A percentile compares a stretch with the other conserved stretches of the same genome.
phyloP scores from a whole-genome alignment of 2,113 vertebrate genomes.

The Dermatemys mawii region DNA sequence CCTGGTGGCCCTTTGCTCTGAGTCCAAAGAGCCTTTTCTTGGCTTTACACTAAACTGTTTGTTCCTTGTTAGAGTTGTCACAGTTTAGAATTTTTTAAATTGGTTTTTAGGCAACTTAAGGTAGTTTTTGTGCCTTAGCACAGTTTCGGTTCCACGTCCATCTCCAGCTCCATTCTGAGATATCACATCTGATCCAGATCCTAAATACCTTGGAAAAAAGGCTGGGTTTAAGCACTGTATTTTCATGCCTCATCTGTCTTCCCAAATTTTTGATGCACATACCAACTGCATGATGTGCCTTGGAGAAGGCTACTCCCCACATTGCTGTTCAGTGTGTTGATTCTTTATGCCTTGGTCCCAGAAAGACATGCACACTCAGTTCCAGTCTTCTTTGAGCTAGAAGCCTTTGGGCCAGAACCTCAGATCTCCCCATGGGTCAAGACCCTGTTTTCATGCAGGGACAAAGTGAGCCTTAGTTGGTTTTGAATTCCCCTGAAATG shows the following conservation, averaged over 20 bases:
- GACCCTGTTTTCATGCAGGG: background rate
- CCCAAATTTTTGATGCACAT: background rate
- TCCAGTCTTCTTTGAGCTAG: background rate
- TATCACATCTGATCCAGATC: background rate
- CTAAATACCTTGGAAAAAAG: background rate
- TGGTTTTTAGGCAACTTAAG: background rate
- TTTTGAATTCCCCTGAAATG: background rate
- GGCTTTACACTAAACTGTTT: background rate
- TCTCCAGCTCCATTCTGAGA: background rate
- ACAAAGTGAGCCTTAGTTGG: background rate
- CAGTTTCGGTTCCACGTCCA: background rate
- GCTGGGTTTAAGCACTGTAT: background rate
- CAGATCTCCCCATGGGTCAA: background rate
- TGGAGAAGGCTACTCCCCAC: background rate
- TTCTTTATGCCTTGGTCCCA: fast-evolving
- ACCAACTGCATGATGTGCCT: background rate
- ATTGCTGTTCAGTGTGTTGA: background rate
- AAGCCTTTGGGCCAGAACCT: background rate
- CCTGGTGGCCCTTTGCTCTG: background rate
- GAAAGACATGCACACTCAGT: background rate
- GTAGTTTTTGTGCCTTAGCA: background rate
- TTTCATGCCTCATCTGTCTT: background rate
- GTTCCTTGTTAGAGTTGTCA: background rate
- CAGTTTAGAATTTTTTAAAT: background rate
- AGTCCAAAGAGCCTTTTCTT: background rate